Evolutionary conservation across 1,140 invertebrate genomes (phyloP), one percentile per base, ranked within the genome.

Genomic region (Atta texana): DNA sequence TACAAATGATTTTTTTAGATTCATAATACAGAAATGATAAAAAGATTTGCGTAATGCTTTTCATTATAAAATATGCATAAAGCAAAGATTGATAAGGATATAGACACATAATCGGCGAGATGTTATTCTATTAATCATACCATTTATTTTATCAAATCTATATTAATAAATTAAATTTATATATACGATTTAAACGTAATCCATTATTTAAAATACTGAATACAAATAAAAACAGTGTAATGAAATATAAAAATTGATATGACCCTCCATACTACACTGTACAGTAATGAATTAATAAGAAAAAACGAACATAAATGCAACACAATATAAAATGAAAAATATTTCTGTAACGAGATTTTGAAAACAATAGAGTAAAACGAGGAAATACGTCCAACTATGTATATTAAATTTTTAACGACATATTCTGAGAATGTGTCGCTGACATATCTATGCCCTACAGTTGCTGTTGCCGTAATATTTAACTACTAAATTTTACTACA

Each of bases 381-480:
- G 31, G 1, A 55, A 72, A 72, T 16, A 51, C 8, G 18, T 61
- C 6, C 31, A 59, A 72, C 34, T 49, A 21, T 44, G 39, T 44
- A 44, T 49, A 82, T 74, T 82, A 82, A 72, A 80, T 69, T 71
- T 39, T 71, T 71, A 81, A 61, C 80, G 44, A 84, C 24, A 55
- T 49, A 75, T 74, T 74, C 80, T 84, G 55, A 84, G 80, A 84
- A 34, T 75, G 53, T 24, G 14, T 44, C n/a, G 55, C 21, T 61
- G 68, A 84, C 69, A 84, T 80, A 80, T 75, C 34, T 72, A 61
- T n/a, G 21, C 8, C 14, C 63, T 39, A 28, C 34, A 81, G 49
- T 84, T 61, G 55, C 24, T 75, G 80, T 81, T 34, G 21, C 69
- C 39, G 4, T 28, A 49, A 75, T 57, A 84, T 74, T 84, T 71